Conservation (phyloP, 2,888 invertebrate species). For the Drosophila mayaguana region DNA sequence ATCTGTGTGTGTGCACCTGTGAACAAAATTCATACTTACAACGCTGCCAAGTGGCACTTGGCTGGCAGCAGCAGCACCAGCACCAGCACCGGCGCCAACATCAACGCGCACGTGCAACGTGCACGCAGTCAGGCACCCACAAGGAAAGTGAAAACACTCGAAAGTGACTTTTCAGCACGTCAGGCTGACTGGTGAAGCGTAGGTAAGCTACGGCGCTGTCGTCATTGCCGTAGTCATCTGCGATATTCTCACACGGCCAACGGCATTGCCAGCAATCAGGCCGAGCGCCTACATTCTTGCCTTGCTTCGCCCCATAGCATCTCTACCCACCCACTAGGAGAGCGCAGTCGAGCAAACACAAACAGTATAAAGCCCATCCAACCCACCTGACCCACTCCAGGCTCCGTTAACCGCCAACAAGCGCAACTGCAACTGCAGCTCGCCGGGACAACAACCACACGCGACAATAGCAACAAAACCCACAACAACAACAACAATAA, state of each 20-base stretch:
- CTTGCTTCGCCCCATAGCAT: background rate
- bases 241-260: conserved; percentile 56
- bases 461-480: conserved; percentile 16
- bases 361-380: conserved; percentile 26
- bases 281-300: conserved; percentile 20
- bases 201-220: conserved; percentile 38
- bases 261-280: conserved; percentile 55
- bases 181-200: conserved; percentile 63
- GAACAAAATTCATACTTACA: conserved; percentile 54
- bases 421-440: conserved; percentile 46
- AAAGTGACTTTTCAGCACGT: conserved; percentile 76
- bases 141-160: conserved; percentile 74
- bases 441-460: conserved; percentile 14
- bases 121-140: conserved; percentile 22
- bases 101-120: conserved; percentile 73
- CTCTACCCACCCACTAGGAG: background rate
- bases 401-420: conserved; percentile 50
- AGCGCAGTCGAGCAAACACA: conserved; percentile 22
- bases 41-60: conserved; percentile 70
- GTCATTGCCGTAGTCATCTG: conserved; percentile 25
- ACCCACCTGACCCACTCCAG: conserved; percentile 56
- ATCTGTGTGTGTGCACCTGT: conserved; percentile 53
- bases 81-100: conserved; percentile 21
- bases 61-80: conserved; percentile 20
- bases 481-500: conserved; percentile 10